Conservation (phyloP, 2,113 vertebrate genomes). For the Esox niger region DNA sequence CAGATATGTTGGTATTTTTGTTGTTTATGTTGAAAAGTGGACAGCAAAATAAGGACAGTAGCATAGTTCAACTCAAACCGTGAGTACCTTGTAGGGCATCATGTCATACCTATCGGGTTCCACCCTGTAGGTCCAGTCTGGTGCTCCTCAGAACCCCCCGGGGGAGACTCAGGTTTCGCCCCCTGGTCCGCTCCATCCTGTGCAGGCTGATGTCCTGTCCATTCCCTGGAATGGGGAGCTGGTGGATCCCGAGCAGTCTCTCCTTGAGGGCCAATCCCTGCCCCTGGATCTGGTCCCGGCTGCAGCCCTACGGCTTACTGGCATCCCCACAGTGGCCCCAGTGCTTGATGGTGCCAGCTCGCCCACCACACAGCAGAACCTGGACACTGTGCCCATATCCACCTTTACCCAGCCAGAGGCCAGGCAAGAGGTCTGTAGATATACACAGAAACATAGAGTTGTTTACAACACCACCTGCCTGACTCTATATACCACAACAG, state of each 20-base stretch:
- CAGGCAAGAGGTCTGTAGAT: conserved; percentile 61
- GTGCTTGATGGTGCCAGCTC: conserved; percentile 54
- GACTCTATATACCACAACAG: no score
- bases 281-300: conserved; percentile 11
- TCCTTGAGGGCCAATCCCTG: conserved; percentile 16
- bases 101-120: neutral
- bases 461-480: neutral
- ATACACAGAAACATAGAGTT: neutral
- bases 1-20: neutral
- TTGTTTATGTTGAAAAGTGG: no score
- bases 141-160: conserved; percentile 31
- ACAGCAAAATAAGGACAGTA: no score
- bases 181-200: conserved; percentile 32
- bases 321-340: conserved; percentile 66
- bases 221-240: conserved; percentile 43
- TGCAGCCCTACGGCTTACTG: conserved; percentile 60
- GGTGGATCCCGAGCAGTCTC: conserved; percentile 43
- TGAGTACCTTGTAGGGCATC: no score
- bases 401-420: conserved; percentile 51
- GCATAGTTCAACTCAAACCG: no score
- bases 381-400: conserved; percentile 43
- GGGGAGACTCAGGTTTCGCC: conserved; percentile 49
- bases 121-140: conserved; percentile 33
- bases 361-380: conserved; percentile 63
- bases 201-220: conserved; percentile 42